phyloP scores from a whole-genome alignment of 2,797 vertebrate species.

The Rachycentron canadum region DNA sequence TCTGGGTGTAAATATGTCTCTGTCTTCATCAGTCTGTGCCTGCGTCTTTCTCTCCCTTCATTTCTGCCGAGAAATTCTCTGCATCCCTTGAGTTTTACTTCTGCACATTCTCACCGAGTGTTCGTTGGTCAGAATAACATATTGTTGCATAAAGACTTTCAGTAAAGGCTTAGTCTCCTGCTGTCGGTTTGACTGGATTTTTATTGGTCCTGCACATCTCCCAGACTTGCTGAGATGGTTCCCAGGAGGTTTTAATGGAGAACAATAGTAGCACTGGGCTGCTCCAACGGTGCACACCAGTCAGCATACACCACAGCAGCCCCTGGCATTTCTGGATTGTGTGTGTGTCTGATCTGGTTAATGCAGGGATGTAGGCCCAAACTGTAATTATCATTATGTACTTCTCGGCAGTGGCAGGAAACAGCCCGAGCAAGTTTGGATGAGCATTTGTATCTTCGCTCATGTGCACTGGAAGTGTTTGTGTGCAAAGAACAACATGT shows the following conservation, averaged over 20 bases:
- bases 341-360: constrained; percentile 74
- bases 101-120: constrained; percentile 17
- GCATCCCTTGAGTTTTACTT: constrained; percentile 15
- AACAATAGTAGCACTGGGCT: constrained; percentile 72
- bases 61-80: constrained; percentile 18
- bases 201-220: constrained; percentile 59
- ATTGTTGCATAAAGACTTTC: constrained; percentile 45
- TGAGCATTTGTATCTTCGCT: constrained; percentile 66
- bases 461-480: constrained; percentile 67
- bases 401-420: constrained; percentile 82
- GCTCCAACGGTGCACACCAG: constrained; percentile 56
- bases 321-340: constrained; percentile 70
- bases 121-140: constrained; percentile 28
- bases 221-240: constrained; percentile 59
- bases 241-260: constrained; percentile 77
- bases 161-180: constrained; percentile 32
- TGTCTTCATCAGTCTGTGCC: constrained; percentile 24
- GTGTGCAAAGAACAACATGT: constrained; percentile 71
- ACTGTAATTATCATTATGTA: constrained; percentile 84
- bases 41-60: constrained; percentile 5
- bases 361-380: constrained; percentile 80
- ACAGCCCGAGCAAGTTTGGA: constrained; percentile 80
- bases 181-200: constrained; percentile 53
- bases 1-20: constrained; percentile 21
- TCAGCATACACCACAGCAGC: constrained; percentile 66